A percentile compares a stretch with the other conserved stretches of the same genome.
phyloP scores from a whole-genome alignment of 2,113 vertebrate species.

The Corythornis madagascariensis region DNA sequence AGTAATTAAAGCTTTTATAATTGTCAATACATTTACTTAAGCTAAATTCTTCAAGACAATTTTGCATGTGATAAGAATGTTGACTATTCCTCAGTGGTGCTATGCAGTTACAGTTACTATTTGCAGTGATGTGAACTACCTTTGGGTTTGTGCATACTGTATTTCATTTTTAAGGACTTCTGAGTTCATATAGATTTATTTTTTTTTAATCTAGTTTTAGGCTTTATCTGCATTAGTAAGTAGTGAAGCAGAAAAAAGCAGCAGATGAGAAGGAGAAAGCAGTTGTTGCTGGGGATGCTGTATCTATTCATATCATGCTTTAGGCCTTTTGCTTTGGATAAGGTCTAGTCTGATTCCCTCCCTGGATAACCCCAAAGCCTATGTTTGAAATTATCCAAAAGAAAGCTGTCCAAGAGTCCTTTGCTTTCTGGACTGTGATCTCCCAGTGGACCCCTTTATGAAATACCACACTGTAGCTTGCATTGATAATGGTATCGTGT shows the following conservation, averaged over 20 bases:
- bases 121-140: not conserved
- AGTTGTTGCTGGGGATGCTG: not conserved
- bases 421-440: not conserved
- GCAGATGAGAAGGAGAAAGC: not conserved
- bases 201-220: not conserved
- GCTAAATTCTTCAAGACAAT: not conserved
- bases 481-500: not conserved
- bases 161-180: not conserved
- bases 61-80: not conserved
- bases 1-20: not conserved
- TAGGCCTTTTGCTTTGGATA: not conserved
- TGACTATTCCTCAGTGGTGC: not conserved
- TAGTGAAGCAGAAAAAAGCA: not conserved
- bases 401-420: not conserved
- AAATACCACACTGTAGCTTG: not conserved
- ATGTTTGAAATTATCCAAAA: not conserved
- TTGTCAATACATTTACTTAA: not conserved
- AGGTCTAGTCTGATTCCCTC: not conserved
- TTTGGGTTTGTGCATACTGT: not conserved
- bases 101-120: not conserved
- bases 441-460: not conserved
- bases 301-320: not conserved
- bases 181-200: not conserved
- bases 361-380: not conserved
- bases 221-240: not conserved